Evolutionary conservation across 2,888 invertebrate genomes (phyloP).

Genomic region (Scaptomyza reducta): DNA sequence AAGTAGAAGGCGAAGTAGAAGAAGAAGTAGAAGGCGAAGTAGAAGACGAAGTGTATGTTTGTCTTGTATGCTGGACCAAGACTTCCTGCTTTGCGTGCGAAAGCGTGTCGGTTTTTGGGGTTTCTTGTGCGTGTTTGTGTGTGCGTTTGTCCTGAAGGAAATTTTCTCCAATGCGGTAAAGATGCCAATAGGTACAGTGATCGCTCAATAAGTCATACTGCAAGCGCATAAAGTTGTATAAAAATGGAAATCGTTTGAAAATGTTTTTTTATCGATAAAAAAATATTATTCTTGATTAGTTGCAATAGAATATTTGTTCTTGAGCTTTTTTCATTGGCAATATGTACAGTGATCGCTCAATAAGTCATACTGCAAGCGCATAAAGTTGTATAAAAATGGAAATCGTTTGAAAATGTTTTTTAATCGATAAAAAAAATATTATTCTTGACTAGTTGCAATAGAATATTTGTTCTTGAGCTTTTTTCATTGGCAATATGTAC

Average conservation of each 20-base stretch:
- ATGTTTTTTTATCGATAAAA: too few species aligned
- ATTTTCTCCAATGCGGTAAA: conserved; percentile 11
- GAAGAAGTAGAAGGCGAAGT: neutral
- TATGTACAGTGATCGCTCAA: conserved; percentile 18
- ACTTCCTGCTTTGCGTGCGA: conserved; percentile 61
- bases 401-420: neutral
- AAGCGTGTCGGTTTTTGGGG: conserved; percentile 39
- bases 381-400: neutral
- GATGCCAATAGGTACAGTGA: conserved; percentile 16
- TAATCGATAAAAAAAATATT: too few species aligned
- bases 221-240: too few species aligned
- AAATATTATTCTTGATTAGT: too few species aligned
- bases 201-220: neutral
- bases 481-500: conserved; percentile 12
- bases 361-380: neutral
- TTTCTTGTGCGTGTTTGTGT: neutral
- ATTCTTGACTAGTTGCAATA: too few species aligned
- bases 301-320: too few species aligned
- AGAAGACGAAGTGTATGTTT: conserved; percentile 2
- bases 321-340: neutral
- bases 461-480: too few species aligned
- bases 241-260: neutral
- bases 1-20: neutral
- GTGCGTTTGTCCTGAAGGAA: conserved; percentile 20
- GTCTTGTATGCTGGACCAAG: conserved; percentile 28